phyloP scores from a whole-genome alignment of 2,888 invertebrate species.

The Protonemura montana region DNA sequence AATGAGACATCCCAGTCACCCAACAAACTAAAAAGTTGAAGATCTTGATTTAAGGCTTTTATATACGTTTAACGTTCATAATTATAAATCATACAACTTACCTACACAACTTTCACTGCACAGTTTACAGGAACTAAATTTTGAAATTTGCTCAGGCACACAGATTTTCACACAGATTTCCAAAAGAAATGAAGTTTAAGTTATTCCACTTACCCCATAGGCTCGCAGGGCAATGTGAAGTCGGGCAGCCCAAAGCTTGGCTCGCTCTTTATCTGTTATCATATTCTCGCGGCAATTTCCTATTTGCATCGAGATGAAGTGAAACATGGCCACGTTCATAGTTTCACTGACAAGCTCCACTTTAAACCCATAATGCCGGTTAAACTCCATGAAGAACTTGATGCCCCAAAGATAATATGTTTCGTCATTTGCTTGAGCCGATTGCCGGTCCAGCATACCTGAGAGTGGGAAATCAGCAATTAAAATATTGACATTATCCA shows the following conservation, averaged over 20 bases:
- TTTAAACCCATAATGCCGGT: conserved; percentile 85
- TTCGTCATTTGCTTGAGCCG: conserved; percentile 83
- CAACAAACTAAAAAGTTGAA: too few species aligned
- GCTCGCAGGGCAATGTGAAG: conserved; percentile 83
- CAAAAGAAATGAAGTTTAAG: too few species aligned
- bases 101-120: too few species aligned
- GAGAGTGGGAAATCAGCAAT: conserved; percentile 50
- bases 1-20: too few species aligned
- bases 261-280: conserved; percentile 84
- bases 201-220: conserved; percentile 66
- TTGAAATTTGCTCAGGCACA: conserved; percentile 79
- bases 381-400: conserved; percentile 97
- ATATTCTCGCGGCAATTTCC: conserved; percentile 87
- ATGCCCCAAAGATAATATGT: conserved; percentile 94
- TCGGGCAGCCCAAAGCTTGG: conserved; percentile 81
- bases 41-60: too few species aligned
- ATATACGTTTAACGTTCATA: too few species aligned
- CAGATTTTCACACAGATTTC: conserved; percentile 87
- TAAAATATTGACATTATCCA: not conserved
- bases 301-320: conserved; percentile 93
- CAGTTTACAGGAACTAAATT: too few species aligned
- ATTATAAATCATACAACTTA: too few species aligned
- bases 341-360: conserved; percentile 94
- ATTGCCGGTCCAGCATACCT: conserved; percentile 61
- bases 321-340: conserved; percentile 88